Conservation (phyloP, 2,113 vertebrate species). For the Aphyosemion australe region DNA sequence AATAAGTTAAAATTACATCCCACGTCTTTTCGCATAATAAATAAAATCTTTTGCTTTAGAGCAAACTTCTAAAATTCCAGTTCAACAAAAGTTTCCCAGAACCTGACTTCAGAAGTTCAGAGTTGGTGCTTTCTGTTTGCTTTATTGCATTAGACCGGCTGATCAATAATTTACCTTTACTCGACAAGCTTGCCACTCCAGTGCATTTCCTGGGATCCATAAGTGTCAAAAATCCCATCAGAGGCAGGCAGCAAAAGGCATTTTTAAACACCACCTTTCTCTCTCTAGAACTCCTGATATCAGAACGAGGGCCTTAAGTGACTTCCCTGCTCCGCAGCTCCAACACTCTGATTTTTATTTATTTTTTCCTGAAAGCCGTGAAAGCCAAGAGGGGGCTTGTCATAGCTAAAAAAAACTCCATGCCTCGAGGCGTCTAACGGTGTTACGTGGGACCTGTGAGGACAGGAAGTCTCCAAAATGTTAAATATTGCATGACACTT, state of each 20-base stretch:
- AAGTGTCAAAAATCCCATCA: conserved; percentile 61
- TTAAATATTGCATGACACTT: conserved; percentile 55
- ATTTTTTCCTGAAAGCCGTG: conserved; percentile 6
- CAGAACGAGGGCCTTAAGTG: conserved; percentile 8
- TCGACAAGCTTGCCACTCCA: conserved; percentile 23
- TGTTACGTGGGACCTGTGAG: conserved; percentile 22
- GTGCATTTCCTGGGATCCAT: conserved; percentile 29
- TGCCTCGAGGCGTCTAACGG: conserved; percentile 47
- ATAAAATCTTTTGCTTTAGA: background rate
- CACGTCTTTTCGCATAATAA: too few relatives aligned
- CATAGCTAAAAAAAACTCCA: conserved; percentile 23
- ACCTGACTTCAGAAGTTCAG: background rate
- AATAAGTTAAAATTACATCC: background rate
- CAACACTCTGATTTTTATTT: conserved; percentile 2
- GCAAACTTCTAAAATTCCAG: too few relatives aligned
- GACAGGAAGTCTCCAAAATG: conserved; percentile 20
- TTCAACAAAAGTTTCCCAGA: background rate
- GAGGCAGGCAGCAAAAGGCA: conserved; percentile 31
- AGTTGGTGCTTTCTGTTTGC: background rate
- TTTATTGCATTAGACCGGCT: background rate
- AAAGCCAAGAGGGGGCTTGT: conserved; percentile 31
- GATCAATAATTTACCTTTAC: conserved; percentile 69
- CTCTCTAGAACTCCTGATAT: conserved; percentile 8
- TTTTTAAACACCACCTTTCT: conserved; percentile 19
- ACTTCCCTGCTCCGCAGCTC: conserved; percentile 13